Conservation (phyloP, 2,888 invertebrate species). For the Theodoxus fluviatilis region DNA sequence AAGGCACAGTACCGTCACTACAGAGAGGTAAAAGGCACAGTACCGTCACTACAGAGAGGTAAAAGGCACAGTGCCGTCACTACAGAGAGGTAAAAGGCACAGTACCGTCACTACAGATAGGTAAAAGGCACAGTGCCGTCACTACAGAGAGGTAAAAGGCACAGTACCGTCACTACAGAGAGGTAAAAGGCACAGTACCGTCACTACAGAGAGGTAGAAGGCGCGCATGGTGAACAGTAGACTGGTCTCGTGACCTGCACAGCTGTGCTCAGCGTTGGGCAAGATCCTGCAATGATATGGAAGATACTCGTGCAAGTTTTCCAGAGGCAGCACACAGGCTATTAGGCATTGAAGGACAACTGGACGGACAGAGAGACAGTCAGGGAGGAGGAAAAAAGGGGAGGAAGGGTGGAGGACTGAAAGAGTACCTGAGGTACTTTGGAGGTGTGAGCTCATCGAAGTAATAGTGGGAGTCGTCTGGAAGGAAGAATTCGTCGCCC, state of each 20-base stretch:
- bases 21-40: too few relatives aligned
- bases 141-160: too few relatives aligned
- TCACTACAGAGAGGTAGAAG: constrained; percentile 44
- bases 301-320: neutral
- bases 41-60: neutral
- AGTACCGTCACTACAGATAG: too few relatives aligned
- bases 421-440: constrained; percentile 48
- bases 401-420: too few relatives aligned
- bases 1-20: too few relatives aligned
- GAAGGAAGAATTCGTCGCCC: constrained; percentile 58
- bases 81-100: neutral
- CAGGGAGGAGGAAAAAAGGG: too few relatives aligned
- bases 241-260: constrained; percentile 44
- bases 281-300: constrained; percentile 38
- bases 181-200: constrained; percentile 29
- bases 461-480: constrained; percentile 53
- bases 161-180: neutral
- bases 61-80: neutral
- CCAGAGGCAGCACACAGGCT: too few relatives aligned
- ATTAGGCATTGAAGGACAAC: too few relatives aligned
- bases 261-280: constrained; percentile 50
- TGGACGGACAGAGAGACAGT: too few relatives aligned
- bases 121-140: too few relatives aligned
- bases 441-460: constrained; percentile 42
- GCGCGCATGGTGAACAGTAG: constrained; percentile 41